phyloP scores from a whole-genome alignment of 35 echinoderm and acorn worm genomes.

The Lytechinus variegatus region DNA sequence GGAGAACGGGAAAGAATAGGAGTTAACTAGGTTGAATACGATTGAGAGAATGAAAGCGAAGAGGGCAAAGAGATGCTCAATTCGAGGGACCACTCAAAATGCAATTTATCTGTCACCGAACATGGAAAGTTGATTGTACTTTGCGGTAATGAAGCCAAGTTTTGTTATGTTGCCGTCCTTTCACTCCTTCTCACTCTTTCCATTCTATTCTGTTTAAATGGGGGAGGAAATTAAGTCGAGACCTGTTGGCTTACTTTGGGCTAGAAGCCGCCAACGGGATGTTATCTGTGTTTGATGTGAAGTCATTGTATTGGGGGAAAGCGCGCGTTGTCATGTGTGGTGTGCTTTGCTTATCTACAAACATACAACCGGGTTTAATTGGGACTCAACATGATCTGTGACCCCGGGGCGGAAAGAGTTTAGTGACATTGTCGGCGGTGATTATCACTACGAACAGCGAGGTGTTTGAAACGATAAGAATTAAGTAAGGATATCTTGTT shows the following conservation, averaged over 20 bases:
- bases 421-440: background rate
- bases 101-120: conserved; percentile 48
- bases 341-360: conserved; percentile 15
- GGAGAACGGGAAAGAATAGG: background rate
- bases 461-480: background rate
- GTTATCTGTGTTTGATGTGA: conserved; percentile 41
- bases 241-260: conserved; percentile 27
- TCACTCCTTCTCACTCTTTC: background rate
- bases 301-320: background rate
- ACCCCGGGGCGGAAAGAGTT: background rate
- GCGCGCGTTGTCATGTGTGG: conserved; percentile 11
- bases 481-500: background rate
- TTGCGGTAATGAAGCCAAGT: conserved; percentile 21
- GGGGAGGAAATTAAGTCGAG: conserved; percentile 36
- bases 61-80: conserved; percentile 1
- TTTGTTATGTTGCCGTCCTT: conserved; percentile 12
- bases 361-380: conserved; percentile 3
- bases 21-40: conserved; percentile 12
- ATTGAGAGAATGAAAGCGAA: background rate
- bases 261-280: background rate
- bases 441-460: background rate
- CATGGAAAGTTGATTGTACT: conserved; percentile 44
- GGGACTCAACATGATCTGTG: conserved; percentile 9
- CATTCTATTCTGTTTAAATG: background rate
- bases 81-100: conserved; percentile 15